Evolutionary conservation across 2,888 invertebrate genomes (phyloP), one percentile per base, ranked within the genome.

Genomic region (Selenia dentaria): DNA sequence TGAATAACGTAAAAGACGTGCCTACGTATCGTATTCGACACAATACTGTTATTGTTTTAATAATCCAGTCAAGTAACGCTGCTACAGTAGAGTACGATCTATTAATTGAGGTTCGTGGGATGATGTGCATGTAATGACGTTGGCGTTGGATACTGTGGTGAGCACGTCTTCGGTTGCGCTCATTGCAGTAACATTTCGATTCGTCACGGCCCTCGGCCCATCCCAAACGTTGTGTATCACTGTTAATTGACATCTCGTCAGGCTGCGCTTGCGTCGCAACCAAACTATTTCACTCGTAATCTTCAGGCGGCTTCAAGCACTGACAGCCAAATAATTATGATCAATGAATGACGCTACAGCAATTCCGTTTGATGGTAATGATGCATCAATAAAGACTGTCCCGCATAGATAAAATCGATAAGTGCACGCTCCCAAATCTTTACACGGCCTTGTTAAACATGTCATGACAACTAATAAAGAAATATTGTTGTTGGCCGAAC

Each of bases 311-410:
- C 49, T 52, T 59, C 70, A 71, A 71, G 66, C 67, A 73, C 64
- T 74, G 74, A 79, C 75, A 75, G 68, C 70, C 67, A 73, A 78
- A 77, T 75, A 71, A 74, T 75, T 64, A 74, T 74, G 62, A 72
- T 73, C 72, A 74, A 70, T 74, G 70, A 68, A 69, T 65, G 69
- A 70, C 76, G 67, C 74, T 70, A 73, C 64, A 74, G 63, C 73
- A 74, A 78, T 79, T 72, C 66, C 59, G 54, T 69, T 72, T 80
- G 79, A 83, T 80, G 74, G 75, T 69, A 79, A 84, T 81, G 74
- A 77, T 68, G 63, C 69, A 67, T 67, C 69, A 77, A 74, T 70
- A 74, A 71, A 72, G 65, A 59, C 67, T 70, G 64, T 70, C 77
- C 72, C 70, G 69, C 71, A 73, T 78, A 64, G 63, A 76, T 73